A percentile compares a stretch with the other conserved stretches of the same genome.
phyloP scores from a whole-genome alignment of 2,113 vertebrate genomes.

The Neodon shergylaensis region DNA sequence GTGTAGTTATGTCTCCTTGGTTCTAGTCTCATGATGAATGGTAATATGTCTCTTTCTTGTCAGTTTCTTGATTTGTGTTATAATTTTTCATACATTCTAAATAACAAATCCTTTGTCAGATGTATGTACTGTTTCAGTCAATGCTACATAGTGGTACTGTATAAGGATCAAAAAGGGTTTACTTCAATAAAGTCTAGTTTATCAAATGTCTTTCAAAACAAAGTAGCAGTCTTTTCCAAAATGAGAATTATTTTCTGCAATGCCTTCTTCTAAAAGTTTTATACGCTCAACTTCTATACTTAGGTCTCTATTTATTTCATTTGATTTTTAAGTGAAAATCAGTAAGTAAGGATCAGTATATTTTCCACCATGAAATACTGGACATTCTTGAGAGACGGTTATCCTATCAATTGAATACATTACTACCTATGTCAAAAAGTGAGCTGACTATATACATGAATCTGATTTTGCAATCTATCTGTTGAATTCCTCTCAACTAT shows the following conservation, averaged over 20 bases:
- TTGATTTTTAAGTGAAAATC: not conserved
- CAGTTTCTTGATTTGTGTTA: not conserved
- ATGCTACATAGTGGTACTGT: not conserved
- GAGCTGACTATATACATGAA: not conserved
- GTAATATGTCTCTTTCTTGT: not conserved
- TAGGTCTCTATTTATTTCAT: not conserved
- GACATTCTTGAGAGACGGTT: too few species aligned
- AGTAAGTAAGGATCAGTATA: not conserved
- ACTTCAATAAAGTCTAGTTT: not conserved
- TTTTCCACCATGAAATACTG: not conserved
- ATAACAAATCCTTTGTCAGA: not conserved
- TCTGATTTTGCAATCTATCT: not conserved
- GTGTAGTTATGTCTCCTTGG: not conserved
- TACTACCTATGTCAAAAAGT: not conserved
- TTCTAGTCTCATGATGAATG: not conserved
- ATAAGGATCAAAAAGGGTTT: not conserved
- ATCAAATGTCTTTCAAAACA: not conserved
- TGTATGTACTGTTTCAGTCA: not conserved
- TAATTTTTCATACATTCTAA: not conserved
- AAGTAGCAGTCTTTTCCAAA: not conserved
- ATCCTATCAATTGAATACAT: not conserved
- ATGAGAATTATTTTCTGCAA: not conserved
- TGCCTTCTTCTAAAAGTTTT: not conserved
- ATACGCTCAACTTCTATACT: not conserved
- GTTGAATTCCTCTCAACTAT: not conserved